Evolutionary conservation across 2,113 vertebrate genomes (phyloP).

Genomic region (Chroicocephalus ridibundus): DNA sequence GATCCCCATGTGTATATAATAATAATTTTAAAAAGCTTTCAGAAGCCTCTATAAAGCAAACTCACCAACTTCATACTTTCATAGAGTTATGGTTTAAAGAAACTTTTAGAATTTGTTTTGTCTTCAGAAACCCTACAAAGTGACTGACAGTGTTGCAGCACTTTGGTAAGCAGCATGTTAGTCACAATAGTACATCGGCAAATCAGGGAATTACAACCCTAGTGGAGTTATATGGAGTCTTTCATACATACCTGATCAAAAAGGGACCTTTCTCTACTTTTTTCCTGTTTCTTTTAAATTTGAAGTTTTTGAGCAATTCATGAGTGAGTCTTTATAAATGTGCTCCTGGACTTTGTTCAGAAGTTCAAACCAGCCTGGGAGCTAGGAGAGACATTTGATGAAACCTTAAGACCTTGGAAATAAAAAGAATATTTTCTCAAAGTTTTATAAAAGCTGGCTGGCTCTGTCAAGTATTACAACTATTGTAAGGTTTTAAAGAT

Average conservation of each 20-base stretch:
- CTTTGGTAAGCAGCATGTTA: conserved; percentile 2
- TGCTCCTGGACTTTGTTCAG: not conserved
- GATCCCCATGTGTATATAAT: not conserved
- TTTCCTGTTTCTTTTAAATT: not conserved
- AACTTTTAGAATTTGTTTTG: conserved; percentile 5
- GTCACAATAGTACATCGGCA: not conserved
- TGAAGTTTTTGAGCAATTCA: not conserved
- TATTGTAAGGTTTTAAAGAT: not conserved
- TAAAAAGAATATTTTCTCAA: not conserved
- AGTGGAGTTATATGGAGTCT: not conserved
- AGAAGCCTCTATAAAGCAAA: not conserved
- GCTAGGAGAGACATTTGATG: not conserved
- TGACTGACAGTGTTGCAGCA: not conserved
- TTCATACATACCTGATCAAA: not conserved
- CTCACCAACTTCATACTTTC: not conserved
- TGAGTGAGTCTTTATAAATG: not conserved
- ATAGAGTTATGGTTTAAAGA: not conserved
- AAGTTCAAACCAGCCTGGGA: not conserved
- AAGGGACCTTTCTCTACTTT: not conserved
- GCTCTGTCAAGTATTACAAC: not conserved
- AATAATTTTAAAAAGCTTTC: not conserved
- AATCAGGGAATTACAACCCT: not conserved
- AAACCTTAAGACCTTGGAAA: not conserved
- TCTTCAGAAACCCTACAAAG: not conserved
- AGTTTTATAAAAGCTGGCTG: not conserved